A percentile compares a stretch with the other conserved stretches of the same genome.
These are phyloP conservation scores for Nylanderia fulva DNA, from an alignment of 1,140 invertebrate genomes.

Conservation along the genomic window DNA sequence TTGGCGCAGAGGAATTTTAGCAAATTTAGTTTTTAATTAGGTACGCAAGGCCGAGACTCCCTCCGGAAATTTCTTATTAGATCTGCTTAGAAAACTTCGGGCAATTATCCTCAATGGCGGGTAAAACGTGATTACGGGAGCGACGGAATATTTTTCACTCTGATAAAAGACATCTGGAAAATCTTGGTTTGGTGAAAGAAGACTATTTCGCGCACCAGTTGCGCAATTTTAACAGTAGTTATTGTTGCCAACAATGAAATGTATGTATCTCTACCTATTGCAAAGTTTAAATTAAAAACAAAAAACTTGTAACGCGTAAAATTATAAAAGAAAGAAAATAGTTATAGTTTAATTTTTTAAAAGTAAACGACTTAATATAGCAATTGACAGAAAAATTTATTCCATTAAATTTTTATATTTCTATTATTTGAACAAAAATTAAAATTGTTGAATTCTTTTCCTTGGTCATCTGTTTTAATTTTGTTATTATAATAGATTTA, in stretches of 20 bases:
- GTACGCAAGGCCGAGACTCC: not conserved
- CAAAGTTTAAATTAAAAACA: not conserved
- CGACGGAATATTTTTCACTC: slow-evolving; percentile 42
- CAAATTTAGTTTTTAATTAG: slow-evolving; percentile 61
- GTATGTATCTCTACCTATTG: not conserved
- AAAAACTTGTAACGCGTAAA: not conserved
- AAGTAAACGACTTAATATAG: not conserved
- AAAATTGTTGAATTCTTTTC: not conserved
- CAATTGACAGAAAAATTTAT: not conserved
- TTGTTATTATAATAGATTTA: not conserved
- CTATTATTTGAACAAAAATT: not conserved
- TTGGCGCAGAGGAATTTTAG: slow-evolving; percentile 22
- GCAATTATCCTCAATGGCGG: slow-evolving; percentile 47
- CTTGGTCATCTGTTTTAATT: not conserved
- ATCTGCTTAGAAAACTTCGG: slow-evolving; percentile 46
- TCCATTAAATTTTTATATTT: not conserved
- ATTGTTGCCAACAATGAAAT: not conserved
- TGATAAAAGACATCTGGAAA: slow-evolving; percentile 21
- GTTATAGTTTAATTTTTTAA: not conserved
- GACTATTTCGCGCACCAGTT: slow-evolving; percentile 34
- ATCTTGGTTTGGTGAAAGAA: slow-evolving; percentile 13
- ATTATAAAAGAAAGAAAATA: not conserved
- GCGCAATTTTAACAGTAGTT: slow-evolving; percentile 3
- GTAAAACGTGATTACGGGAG: slow-evolving; percentile 35
- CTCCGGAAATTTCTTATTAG: slow-evolving; percentile 51